Evolutionary conservation across 2,888 invertebrate species (phyloP).

Genomic region (Hirudinaria manillensis): DNA sequence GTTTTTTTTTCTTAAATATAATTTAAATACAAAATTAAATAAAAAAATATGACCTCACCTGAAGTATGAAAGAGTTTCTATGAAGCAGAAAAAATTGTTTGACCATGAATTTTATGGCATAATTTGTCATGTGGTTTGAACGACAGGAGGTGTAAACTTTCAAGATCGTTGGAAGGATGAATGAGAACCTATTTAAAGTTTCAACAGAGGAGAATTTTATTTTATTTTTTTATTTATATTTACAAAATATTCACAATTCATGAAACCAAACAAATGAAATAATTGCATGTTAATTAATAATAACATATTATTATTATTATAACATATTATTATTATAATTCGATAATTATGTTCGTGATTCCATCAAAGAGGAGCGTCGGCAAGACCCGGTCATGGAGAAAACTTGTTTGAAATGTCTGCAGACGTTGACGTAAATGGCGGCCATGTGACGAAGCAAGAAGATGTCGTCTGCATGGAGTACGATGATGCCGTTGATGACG

Average conservation of each 20-base stretch:
- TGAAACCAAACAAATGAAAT: no score
- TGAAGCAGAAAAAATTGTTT: constrained; percentile 97
- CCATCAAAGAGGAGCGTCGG: no score
- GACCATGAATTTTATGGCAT: constrained; percentile 93
- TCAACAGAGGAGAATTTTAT: constrained; percentile 50
- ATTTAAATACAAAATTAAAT: no score
- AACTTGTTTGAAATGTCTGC: constrained; percentile 89
- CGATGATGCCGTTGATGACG: constrained; percentile 90
- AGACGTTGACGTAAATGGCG: constrained; percentile 87
- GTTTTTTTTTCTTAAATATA: no score
- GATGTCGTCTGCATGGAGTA: constrained; percentile 92
- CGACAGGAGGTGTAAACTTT: constrained; percentile 96
- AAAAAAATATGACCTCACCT: constrained; percentile 55
- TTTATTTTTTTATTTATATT: not conserved
- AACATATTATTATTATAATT: no score
- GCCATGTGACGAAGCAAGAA: constrained; percentile 89
- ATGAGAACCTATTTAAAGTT: constrained; percentile 66
- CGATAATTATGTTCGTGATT: no score
- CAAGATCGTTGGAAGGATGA: constrained; percentile 93
- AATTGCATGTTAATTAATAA: no score
- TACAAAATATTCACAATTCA: no score
- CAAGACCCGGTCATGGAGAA: constrained; percentile 87
- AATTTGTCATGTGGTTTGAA: constrained; percentile 86
- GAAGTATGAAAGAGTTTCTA: constrained; percentile 92
- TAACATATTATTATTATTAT: no score